Percentiles rank a stretch among this genome's conserved stretches.
Conservation (phyloP, 2,888 invertebrate genomes). For the Scaptomyza cyrtandrae region DNA sequence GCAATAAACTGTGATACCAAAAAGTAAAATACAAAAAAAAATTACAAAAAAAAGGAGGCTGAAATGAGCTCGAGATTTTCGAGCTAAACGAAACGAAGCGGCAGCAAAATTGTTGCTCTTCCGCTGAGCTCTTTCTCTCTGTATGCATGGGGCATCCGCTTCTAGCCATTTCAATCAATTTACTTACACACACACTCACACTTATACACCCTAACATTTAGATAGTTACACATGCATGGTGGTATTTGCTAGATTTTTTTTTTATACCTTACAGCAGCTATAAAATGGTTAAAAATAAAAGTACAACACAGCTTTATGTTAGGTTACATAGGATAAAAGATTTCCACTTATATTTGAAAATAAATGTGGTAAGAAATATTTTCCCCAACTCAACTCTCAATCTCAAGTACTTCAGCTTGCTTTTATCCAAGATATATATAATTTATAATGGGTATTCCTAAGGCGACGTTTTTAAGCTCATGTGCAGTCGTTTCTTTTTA, state of each 20-base stretch:
- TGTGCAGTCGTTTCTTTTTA: conserved; percentile 31
- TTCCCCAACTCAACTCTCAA: too few relatives aligned
- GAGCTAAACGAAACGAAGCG: conserved; percentile 40
- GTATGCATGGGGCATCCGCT: conserved; percentile 68
- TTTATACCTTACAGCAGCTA: conserved; percentile 15
- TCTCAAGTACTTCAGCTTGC: too few relatives aligned
- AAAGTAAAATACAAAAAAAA: conserved; percentile 40
- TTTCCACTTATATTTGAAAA: background rate
- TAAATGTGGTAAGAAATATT: background rate
- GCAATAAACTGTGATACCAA: conserved; percentile 57
- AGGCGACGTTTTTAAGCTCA: background rate
- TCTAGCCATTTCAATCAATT: conserved; percentile 81
- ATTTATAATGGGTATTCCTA: conserved; percentile 1
- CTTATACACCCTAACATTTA: conserved; percentile 8
- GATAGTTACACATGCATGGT: conserved; percentile 32
- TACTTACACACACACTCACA: conserved; percentile 44
- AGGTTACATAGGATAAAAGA: background rate
- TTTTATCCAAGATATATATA: background rate
- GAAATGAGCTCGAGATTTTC: conserved; percentile 52
- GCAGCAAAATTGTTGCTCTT: conserved; percentile 49
- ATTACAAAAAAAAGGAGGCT: conserved; percentile 41
- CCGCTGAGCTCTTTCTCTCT: conserved; percentile 39
- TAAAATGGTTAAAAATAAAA: background rate
- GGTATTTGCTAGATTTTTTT: conserved; percentile 28
- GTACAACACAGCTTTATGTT: background rate